Evolutionary conservation across 2,797 vertebrate genomes (phyloP).

Genomic region (Dromococcyx pavoninus): DNA sequence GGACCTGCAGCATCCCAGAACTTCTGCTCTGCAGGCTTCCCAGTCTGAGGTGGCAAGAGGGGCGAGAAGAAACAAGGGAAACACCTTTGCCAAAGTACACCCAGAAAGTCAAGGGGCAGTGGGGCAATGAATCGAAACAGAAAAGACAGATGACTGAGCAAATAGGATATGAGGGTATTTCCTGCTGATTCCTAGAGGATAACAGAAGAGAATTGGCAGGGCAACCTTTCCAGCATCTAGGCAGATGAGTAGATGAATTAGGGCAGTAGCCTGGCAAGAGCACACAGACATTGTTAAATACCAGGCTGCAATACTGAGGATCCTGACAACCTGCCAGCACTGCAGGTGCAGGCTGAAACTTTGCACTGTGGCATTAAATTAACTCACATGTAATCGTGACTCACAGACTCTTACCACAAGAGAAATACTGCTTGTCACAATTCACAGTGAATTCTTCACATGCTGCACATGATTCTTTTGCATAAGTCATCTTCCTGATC

Average conservation of each 20-base stretch:
- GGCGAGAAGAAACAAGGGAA: rapidly evolving
- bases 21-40: background rate
- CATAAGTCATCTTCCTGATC: background rate
- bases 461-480: background rate
- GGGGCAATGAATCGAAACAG: background rate
- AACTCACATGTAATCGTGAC: background rate
- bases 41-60: background rate
- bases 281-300: background rate
- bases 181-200: background rate
- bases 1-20: background rate
- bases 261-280: background rate
- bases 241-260: background rate
- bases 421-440: background rate
- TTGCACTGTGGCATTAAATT: background rate
- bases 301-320: background rate
- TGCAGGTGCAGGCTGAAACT: background rate
- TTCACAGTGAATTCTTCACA: background rate
- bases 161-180: background rate
- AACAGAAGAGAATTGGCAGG: background rate
- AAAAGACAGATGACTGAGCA: background rate
- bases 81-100: background rate
- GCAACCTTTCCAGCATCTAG: background rate
- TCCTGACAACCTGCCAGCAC: background rate
- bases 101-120: background rate
- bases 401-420: conserved; percentile 9